Evolutionary conservation across 35 echinoderm and acorn worm genomes (phyloP).

Genomic region (Apostichopus japonicus): DNA sequence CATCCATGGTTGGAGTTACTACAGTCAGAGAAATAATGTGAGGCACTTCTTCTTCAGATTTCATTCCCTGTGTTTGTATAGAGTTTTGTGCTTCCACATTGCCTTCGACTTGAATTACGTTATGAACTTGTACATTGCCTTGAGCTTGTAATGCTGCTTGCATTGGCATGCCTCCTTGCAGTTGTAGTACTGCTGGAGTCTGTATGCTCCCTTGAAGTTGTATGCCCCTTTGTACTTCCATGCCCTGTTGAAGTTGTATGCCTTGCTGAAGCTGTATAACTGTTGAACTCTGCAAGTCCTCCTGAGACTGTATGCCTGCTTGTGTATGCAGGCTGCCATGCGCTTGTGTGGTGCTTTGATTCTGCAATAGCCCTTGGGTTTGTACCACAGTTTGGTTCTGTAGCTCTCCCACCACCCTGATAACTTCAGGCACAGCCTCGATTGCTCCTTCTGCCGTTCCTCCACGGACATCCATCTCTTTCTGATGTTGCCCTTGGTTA

Average conservation of each 20-base stretch:
- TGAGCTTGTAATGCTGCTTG: background rate
- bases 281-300: background rate
- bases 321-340: background rate
- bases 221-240: background rate
- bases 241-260: background rate
- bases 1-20: background rate
- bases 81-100: background rate
- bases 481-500: background rate
- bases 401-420: background rate
- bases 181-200: background rate
- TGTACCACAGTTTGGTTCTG: too few species aligned
- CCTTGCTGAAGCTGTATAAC: background rate
- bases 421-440: background rate
- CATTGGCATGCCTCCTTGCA: background rate
- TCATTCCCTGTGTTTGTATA: background rate
- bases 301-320: background rate
- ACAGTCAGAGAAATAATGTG: constrained; percentile 3
- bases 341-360: background rate
- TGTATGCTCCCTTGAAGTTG: background rate
- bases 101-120: background rate
- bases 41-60: background rate
- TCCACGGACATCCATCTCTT: background rate
- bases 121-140: background rate
- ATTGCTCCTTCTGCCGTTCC: background rate
- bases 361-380: background rate